A percentile compares a stretch with the other conserved stretches of the same genome.
Evolutionary conservation across 2,888 invertebrate genomes (phyloP).

Genomic region (Heliconius charithonia): DNA sequence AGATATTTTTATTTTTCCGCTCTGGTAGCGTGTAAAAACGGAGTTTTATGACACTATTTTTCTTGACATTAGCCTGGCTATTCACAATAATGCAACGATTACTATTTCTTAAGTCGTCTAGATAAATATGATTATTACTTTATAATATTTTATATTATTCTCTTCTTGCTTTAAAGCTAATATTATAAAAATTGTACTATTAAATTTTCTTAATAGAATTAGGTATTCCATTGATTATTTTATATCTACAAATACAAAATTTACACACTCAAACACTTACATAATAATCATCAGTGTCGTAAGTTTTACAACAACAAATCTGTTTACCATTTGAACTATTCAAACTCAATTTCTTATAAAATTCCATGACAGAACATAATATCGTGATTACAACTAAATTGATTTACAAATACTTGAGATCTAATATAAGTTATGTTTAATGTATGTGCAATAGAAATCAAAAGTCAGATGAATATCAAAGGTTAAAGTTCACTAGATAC

Average conservation of each 20-base stretch:
- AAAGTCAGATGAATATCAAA: slow-evolving; percentile 21
- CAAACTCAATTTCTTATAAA: slow-evolving; percentile 4
- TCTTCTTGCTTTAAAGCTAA: no score
- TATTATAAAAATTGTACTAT: no score
- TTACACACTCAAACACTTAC: neutral
- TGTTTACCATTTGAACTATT: neutral
- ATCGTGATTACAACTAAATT: slow-evolving; percentile 21
- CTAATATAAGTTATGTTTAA: neutral
- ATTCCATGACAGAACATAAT: slow-evolving; percentile 31
- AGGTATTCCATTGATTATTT: no score
- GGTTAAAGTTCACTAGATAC: slow-evolving; percentile 5
- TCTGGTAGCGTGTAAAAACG: no score
- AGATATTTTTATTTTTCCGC: no score
- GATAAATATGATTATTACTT: neutral
- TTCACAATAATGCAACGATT: no score
- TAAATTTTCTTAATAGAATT: no score
- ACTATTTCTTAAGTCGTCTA: no score
- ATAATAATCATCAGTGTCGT: neutral
- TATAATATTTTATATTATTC: no score
- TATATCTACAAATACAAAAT: no score
- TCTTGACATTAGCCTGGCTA: no score
- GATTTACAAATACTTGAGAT: slow-evolving; percentile 8
- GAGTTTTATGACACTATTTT: no score
- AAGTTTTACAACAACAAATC: neutral
- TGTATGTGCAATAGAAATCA: slow-evolving; percentile 14